Percentiles rank a stretch among this genome's conserved stretches.
Evolutionary conservation across 2,113 vertebrate species (phyloP).

Genomic region (Myotis davidii): DNA sequence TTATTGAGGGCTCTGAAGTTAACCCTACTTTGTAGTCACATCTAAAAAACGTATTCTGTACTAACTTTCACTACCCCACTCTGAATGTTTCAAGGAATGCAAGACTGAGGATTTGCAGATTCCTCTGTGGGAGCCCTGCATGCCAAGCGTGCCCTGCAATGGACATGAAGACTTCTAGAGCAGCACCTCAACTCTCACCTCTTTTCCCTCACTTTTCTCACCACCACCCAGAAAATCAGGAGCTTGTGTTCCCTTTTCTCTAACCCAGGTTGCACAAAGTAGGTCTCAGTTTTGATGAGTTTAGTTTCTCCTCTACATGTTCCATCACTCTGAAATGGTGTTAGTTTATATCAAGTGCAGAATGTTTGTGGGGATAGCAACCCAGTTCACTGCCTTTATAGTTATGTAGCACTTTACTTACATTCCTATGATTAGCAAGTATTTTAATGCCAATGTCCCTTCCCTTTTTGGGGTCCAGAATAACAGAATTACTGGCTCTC

Average conservation of each 20-base stretch:
- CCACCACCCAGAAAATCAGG: neutral
- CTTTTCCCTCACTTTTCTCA: neutral
- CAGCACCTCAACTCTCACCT: neutral
- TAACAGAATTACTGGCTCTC: conserved; percentile 22
- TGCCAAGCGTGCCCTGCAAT: neutral
- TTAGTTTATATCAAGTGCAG: neutral
- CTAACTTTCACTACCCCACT: neutral
- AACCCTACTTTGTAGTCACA: neutral
- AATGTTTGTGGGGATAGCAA: neutral
- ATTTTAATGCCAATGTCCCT: neutral
- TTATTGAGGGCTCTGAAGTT: neutral
- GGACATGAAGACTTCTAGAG: neutral
- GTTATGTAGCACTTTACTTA: neutral
- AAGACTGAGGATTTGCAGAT: neutral
- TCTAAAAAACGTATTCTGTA: neutral
- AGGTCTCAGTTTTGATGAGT: neutral
- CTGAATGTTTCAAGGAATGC: neutral
- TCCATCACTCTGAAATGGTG: neutral
- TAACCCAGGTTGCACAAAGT: neutral
- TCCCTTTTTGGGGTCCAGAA: neutral
- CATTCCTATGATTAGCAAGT: neutral
- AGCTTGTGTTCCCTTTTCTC: neutral
- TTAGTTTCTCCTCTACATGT: neutral
- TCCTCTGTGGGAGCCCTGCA: neutral
- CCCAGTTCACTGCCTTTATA: neutral